These are phyloP conservation scores for Lithodes maja DNA, from an alignment of 2,888 invertebrate species.

Conservation along the genomic window DNA sequence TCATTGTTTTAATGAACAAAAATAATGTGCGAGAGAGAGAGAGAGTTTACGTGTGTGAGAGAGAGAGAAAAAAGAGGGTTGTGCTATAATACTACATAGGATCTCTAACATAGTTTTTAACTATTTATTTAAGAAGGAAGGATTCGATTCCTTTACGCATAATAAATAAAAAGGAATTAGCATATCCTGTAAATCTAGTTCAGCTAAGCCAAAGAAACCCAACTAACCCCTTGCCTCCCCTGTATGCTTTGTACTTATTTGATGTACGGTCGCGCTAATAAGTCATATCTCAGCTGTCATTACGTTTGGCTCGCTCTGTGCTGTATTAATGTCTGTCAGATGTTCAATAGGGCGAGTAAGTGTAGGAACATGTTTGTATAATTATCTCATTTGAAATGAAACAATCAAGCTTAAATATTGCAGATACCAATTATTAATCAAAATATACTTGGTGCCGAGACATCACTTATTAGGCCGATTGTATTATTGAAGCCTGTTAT, in stretches of 20 bases:
- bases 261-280: no score
- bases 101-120: slow-evolving; percentile 57
- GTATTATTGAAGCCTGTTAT: no score
- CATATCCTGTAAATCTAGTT: slow-evolving; percentile 61
- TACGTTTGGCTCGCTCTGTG: no score
- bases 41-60: neutral
- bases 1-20: slow-evolving; percentile 2
- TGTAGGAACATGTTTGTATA: neutral
- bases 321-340: no score
- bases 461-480: no score
- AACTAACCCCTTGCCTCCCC: neutral
- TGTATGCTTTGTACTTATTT: neutral
- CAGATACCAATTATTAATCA: no score
- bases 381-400: neutral
- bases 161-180: slow-evolving; percentile 48
- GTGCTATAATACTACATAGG: slow-evolving; percentile 57
- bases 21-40: slow-evolving; percentile 2
- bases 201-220: slow-evolving; percentile 64
- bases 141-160: slow-evolving; percentile 1
- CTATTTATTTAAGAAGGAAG: slow-evolving; percentile 49
- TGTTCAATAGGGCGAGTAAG: no score
- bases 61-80: slow-evolving; percentile 26
- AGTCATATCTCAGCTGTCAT: no score
- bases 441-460: no score
- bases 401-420: no score